Evolutionary conservation across 2,888 invertebrate species (phyloP), one percentile per base, ranked within the genome.

Genomic region (Mimumesa dahlbomi): DNA sequence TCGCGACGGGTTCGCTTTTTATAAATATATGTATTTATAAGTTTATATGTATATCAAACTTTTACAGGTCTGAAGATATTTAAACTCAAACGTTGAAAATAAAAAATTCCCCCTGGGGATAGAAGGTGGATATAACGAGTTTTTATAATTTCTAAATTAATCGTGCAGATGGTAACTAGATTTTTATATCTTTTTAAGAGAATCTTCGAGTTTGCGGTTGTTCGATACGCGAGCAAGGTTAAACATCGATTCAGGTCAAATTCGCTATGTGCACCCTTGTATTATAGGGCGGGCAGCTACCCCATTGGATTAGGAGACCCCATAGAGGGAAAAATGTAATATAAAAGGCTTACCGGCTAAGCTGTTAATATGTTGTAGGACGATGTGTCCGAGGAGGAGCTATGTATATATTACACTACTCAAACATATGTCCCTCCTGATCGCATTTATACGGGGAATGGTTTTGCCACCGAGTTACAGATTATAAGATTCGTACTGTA

Each of bases 321-420:
- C 88, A 86, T 87, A 87, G 86, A 88, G 89, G 89, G 89, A 89
- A 89, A 89, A 89, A 89, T 89, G 89, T 89, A 89, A 89, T 89
- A 89, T 89, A 89, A 89, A 89, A 87, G 89, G 89, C 89, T 89
- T 89, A 89, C 85, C 82, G 84, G 81, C 86, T 89, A 88, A 89
- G 89, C 88, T 81, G 88, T 89, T 89, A 89, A 89, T 89, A 89
- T 89, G 89, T 88, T 88, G 86, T 87, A 86, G 84, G 83, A 82
- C 78, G 81, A 72, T 84, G 79, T 84, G 79, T 81, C 81, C 80
- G 75, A 84, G 81, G 66, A 82, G 79, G 81, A 86, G 83, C 83
- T 84, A 86, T 87, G 87, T 88, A 87, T 87, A 85, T 82, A 86
- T 87, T 87, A 78, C 75, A 62, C 82, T 80, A 81, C 74, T 75